Evolutionary conservation across 2,888 invertebrate species (phyloP), one percentile per base, ranked within the genome.

Genomic region (Callyntrura sp.): DNA sequence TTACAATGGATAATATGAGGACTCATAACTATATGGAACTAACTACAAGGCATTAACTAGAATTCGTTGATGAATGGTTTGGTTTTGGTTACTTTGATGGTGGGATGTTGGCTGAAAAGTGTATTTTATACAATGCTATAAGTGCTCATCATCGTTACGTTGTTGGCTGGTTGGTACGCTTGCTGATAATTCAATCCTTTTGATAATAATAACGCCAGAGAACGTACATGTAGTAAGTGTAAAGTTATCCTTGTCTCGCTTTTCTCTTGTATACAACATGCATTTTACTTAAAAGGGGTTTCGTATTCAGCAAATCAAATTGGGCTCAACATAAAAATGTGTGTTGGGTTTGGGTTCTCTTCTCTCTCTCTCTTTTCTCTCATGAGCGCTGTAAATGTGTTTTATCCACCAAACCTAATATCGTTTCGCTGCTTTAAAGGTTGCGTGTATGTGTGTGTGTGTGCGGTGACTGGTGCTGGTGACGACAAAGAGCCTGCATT

Each of bases 401-500:
- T 82, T 62, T 45, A 82, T 60, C 48, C 62, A 81, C 28, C 81
- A 81, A 81, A 60, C 23, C 8, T 60, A 78, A 62, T 62, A 62
- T 82, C 35, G 14, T 62, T 62, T 62, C 43, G 17, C 23, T 82
- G 43, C 82, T 62, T 35, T 45, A 60, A 35, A 82, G 48, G 82
- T 62, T 70, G 65, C 1, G 35, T 6, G 86, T 9, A 35, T 9
- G 70, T n/a, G n/a, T n/a, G n/a, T 65, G 23, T 62, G 35, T 82
- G 62, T 82, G 62, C 81, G 51, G 70, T 70, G 70, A 51, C n/a
- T 62, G 68, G 68, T 83, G 51, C 48, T 35, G 70, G 85, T 85
- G 85, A 85, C 85, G 85, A 79, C 48, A 79, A 86, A 76, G 78
- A 86, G 86, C 86, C 78, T 86, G 86, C 79, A 86, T 79, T 28